Base-by-base conservation (phyloP, 2,888 invertebrate species). In the Leptopterna dolabrata region DNA sequence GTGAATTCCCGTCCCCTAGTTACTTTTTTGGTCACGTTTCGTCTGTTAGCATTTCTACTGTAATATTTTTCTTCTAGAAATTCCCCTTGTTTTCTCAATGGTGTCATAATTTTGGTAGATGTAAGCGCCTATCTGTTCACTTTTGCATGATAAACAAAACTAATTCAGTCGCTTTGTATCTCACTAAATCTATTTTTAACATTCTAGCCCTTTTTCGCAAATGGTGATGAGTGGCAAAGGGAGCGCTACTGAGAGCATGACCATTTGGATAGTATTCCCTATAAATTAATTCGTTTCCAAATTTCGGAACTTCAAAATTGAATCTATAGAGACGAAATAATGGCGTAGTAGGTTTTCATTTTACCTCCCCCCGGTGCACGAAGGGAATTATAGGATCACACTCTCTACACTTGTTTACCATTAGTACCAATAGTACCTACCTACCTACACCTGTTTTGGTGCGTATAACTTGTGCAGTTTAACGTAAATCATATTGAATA, bases 121-220 rank as follows among this genome's bases (percentile, higher is more conserved):
- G 55, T 81, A 81, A 29, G 81, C 81, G 51, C 55, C 51, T 81
- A 30, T 55, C 55, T 55, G 81, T 81, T 81, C 30, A 81, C 81
- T 81, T 81, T 30, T 81, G 81, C 81, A 81, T 81, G 81, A 81
- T 45, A 78, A 78, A 47, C 27, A 51, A 55, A 55, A 81, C 78
- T 78, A 78, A 81, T 51, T 51, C 47, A 47, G 30, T 51, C 81
- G 81, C 81, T 81, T 76, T 55, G 51, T 81, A 55, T 55, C 55
- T 76, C 29, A 81, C 81, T 55, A 51, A 81, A 81, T 78, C 41
- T 78, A 78, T 24, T n/a, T 45, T 78, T 24, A 78, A 1, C 45
- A 45, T 13, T 45, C 45, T 45, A 16, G 78, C 9, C 45, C 78
- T 78, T 45, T 24, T 6, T 63, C 19, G 63, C 63, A 27, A 63